These are phyloP conservation scores for Sylvicola fuscatus DNA, from an alignment of 2,888 invertebrate species.

Conservation along the genomic window DNA sequence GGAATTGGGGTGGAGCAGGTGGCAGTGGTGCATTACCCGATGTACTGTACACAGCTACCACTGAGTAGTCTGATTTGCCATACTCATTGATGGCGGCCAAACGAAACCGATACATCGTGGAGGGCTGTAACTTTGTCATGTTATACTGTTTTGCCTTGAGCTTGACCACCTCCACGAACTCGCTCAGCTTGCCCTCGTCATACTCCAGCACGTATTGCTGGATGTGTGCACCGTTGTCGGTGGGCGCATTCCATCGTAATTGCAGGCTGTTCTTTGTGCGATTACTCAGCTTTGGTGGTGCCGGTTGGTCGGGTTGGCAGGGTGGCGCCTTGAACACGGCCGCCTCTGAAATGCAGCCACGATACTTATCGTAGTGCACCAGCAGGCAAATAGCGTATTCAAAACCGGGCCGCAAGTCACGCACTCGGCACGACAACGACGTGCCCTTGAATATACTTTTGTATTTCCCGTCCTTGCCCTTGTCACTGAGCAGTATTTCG, in stretches of 20 bases:
- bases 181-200: constrained; percentile 45
- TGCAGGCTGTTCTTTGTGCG: constrained; percentile 50
- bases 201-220: constrained; percentile 57
- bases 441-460: constrained; percentile 65
- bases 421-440: constrained; percentile 56
- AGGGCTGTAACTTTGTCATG: constrained; percentile 51
- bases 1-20: constrained; percentile 54
- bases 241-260: constrained; percentile 48
- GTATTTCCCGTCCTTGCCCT: constrained; percentile 60
- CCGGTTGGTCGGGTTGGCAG: constrained; percentile 60
- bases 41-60: constrained; percentile 46
- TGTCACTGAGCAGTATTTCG: constrained; percentile 56
- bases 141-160: constrained; percentile 57
- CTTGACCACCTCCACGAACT: constrained; percentile 49
- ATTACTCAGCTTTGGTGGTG: constrained; percentile 50
- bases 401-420: constrained; percentile 71
- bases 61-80: constrained; percentile 54
- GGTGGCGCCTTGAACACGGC: constrained; percentile 60
- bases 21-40: constrained; percentile 60
- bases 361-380: constrained; percentile 28
- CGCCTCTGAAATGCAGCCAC: constrained; percentile 32
- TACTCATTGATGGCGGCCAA: constrained; percentile 64
- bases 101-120: constrained; percentile 64
- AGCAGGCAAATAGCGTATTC: constrained; percentile 68
- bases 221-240: constrained; percentile 64